These are phyloP conservation scores for Psilopsiagon aymara DNA, from an alignment of 2,113 vertebrate genomes.

Conservation along the genomic window DNA sequence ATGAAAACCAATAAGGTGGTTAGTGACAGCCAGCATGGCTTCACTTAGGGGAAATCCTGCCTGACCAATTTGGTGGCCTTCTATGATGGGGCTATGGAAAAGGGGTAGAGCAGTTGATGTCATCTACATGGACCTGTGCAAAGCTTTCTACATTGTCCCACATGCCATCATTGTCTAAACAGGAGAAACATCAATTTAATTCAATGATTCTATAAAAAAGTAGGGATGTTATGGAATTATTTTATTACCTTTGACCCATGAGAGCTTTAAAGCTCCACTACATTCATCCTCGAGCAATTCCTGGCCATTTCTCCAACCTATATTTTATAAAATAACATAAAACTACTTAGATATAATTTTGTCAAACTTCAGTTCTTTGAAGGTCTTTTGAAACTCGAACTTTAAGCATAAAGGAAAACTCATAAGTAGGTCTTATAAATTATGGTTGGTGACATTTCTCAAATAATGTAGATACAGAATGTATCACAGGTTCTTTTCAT, in stretches of 20 bases:
- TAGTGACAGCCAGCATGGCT: no score
- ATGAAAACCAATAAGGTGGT: no score
- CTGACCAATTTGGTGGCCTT: no score
- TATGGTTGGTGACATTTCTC: not conserved
- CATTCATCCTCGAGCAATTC: not conserved
- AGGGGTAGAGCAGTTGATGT: no score
- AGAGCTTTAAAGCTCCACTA: not conserved
- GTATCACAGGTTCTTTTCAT: conserved; percentile 1
- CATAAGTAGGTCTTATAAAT: not conserved
- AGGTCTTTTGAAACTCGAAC: not conserved
- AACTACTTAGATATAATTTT: not conserved
- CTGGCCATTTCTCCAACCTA: not conserved
- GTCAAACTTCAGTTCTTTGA: not conserved
- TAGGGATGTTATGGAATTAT: not conserved
- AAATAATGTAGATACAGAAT: not conserved
- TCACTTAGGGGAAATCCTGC: no score
- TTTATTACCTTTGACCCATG: not conserved
- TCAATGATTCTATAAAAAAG: no score
- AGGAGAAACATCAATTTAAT: no score
- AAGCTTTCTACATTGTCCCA: no score
- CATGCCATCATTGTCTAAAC: no score
- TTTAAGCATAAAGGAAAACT: not conserved
- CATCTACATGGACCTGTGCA: no score
- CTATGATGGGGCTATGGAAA: no score
- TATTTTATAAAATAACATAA: not conserved